Conservation (phyloP, 2,113 vertebrate genomes). For the Pitta sordida region DNA sequence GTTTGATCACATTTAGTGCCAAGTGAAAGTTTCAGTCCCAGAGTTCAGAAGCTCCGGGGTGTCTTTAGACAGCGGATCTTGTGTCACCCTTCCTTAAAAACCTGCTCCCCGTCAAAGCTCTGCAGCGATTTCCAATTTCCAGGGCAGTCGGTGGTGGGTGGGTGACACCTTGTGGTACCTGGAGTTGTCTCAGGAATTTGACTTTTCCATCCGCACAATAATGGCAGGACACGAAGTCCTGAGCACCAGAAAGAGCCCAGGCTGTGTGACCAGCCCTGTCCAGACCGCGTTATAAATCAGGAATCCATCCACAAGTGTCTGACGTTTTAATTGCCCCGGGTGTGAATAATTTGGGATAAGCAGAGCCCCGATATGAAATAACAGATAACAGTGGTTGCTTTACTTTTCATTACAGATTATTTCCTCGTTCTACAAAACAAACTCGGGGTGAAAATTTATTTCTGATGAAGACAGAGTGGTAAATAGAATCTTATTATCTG, state of each 20-base stretch:
- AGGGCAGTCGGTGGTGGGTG: not conserved
- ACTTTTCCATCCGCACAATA: not conserved
- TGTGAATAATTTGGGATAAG: not conserved
- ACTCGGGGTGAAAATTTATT: not conserved
- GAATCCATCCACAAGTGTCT: not conserved
- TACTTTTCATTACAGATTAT: not conserved
- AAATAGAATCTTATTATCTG: not conserved
- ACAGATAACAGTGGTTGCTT: not conserved
- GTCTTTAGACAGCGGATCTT: not conserved
- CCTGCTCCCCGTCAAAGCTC: not conserved
- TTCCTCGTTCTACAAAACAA: not conserved
- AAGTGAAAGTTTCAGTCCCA: not conserved
- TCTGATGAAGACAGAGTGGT: not conserved
- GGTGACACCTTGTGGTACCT: not conserved
- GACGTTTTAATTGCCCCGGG: not conserved
- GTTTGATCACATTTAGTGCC: not conserved
- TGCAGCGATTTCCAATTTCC: not conserved
- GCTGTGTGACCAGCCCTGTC: not conserved
- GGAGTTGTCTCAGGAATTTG: not conserved
- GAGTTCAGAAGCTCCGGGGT: not conserved
- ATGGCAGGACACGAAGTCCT: not conserved
- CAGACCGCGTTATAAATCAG: not conserved
- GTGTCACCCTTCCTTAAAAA: not conserved
- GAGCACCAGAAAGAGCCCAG: not conserved
- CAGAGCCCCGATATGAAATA: not conserved